Percentiles rank a stretch among this genome's conserved stretches.
Conservation (phyloP, 2,113 vertebrate genomes). For the Coptodon bakossiorum region DNA sequence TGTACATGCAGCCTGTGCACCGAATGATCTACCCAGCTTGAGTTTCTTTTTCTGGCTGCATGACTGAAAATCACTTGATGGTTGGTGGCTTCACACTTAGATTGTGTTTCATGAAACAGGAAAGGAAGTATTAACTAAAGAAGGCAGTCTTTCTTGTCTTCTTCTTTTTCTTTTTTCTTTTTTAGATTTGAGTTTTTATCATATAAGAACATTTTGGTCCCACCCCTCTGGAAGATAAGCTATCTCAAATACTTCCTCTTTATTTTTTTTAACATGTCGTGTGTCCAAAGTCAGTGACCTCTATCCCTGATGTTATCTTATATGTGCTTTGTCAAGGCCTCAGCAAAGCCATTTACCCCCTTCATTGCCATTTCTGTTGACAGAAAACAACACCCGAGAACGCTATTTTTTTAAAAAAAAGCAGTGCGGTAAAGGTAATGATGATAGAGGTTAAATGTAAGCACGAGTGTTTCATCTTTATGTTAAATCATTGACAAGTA, state of each 20-base stretch:
- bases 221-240: neutral
- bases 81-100: neutral
- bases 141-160: fast-evolving
- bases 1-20: neutral
- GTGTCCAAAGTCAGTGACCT: neutral
- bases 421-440: neutral
- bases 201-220: neutral
- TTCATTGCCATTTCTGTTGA: neutral
- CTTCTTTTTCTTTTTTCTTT: neutral
- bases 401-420: fast-evolving
- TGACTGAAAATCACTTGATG: neutral
- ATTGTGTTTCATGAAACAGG: neutral
- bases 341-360: neutral
- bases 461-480: neutral
- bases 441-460: neutral
- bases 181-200: neutral
- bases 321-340: neutral
- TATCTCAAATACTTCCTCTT: slow-evolving; percentile 20
- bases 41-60: neutral
- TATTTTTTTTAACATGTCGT: neutral
- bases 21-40: neutral
- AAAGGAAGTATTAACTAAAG: neutral
- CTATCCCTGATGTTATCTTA: neutral
- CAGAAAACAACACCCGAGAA: neutral
- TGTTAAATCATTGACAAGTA: neutral